A percentile compares a stretch with the other conserved stretches of the same genome.
phyloP scores from a whole-genome alignment of 2,797 vertebrate genomes.

The Denticeps clupeoides region DNA sequence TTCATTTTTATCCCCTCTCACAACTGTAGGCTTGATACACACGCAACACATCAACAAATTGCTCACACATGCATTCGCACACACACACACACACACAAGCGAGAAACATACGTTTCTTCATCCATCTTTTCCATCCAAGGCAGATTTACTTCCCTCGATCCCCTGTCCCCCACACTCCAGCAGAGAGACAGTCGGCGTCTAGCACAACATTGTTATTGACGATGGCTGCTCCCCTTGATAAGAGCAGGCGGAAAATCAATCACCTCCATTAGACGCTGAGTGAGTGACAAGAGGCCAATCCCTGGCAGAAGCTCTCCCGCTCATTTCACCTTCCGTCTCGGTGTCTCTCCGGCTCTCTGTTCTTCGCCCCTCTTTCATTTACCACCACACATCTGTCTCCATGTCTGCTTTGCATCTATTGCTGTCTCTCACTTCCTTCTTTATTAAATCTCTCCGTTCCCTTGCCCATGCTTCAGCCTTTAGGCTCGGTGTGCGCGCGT shows the following conservation, averaged over 20 bases:
- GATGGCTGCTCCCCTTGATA: conserved; percentile 56
- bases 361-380: conserved; percentile 21
- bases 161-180: conserved; percentile 20
- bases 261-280: conserved; percentile 54
- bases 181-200: conserved; percentile 32
- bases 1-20: no score
- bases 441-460: no score
- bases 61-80: neutral
- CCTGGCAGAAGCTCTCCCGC: conserved; percentile 20
- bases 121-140: conserved; percentile 18
- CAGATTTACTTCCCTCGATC: conserved; percentile 25
- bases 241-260: conserved; percentile 57
- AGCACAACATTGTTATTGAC: conserved; percentile 33
- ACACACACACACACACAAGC: conserved; percentile 9
- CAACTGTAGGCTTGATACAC: no score
- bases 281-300: conserved; percentile 36
- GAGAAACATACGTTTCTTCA: conserved; percentile 18
- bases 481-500: no score
- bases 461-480: no score
- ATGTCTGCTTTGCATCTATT: conserved; percentile 2
- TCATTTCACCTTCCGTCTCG: neutral
- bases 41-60: no score
- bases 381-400: conserved; percentile 7
- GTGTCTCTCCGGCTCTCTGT: conserved; percentile 10
- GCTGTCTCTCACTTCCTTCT: no score